Conservation (phyloP, 2,888 invertebrate genomes). For the Notocelia uddmanniana region DNA sequence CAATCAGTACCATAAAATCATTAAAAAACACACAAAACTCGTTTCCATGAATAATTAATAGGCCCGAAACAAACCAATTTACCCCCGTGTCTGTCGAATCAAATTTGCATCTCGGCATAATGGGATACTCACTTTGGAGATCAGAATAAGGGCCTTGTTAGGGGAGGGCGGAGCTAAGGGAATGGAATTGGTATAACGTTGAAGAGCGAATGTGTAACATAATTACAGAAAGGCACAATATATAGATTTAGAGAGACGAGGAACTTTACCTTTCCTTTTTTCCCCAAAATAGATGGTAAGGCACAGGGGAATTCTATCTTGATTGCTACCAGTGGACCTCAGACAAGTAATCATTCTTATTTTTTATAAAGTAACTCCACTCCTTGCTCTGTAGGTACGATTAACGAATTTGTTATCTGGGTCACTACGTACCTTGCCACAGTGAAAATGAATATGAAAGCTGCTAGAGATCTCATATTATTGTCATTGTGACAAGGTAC, state of each 20-base stretch:
- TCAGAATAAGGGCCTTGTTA: slow-evolving; percentile 65
- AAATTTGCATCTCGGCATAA: slow-evolving; percentile 34
- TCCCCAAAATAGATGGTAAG: neutral
- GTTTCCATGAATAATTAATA: slow-evolving; percentile 26
- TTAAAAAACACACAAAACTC: neutral
- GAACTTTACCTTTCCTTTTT: neutral
- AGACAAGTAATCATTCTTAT: too few species aligned
- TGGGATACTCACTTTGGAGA: slow-evolving; percentile 23
- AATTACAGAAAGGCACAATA: neutral
- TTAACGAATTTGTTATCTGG: too few species aligned
- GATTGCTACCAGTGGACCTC: neutral
- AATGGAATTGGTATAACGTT: slow-evolving; percentile 13
- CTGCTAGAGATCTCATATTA: too few species aligned
- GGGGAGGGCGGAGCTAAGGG: slow-evolving; percentile 59
- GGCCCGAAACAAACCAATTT: slow-evolving; percentile 32
- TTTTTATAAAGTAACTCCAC: too few species aligned
- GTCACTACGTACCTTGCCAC: too few species aligned
- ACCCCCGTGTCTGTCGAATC: slow-evolving; percentile 15
- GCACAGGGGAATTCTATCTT: neutral
- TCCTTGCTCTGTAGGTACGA: too few species aligned
- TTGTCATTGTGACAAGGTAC: too few species aligned
- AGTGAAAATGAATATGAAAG: too few species aligned
- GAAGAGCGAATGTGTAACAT: slow-evolving; percentile 13
- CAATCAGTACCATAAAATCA: neutral
- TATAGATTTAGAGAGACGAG: neutral